These are phyloP conservation scores for Auanema freiburgensis DNA, from an alignment of 2,888 invertebrate species.

Conservation along the genomic window DNA sequence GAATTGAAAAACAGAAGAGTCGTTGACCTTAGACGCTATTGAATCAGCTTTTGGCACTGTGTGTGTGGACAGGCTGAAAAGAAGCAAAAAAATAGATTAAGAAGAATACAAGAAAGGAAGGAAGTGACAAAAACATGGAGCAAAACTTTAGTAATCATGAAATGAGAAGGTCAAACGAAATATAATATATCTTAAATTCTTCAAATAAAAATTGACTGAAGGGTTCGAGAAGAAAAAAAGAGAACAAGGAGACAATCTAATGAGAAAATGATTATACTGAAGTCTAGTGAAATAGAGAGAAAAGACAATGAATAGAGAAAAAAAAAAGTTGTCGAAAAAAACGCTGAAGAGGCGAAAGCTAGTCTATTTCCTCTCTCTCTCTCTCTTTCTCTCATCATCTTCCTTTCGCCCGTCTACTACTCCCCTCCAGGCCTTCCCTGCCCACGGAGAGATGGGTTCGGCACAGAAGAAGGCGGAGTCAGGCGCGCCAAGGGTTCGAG, in stretches of 20 bases:
- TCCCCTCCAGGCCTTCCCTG: too few species aligned
- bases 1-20: conserved; percentile 4
- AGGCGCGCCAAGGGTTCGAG: too few species aligned
- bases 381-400: not conserved
- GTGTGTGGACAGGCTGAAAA: conserved; percentile 5
- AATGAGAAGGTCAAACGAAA: too few species aligned
- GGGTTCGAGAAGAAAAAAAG: not conserved
- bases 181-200: too few species aligned
- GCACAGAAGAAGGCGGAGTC: too few species aligned
- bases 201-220: too few species aligned
- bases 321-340: conserved; percentile 3
- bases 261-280: conserved; percentile 12
- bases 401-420: too few species aligned
- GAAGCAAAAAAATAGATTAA: conserved; percentile 3
- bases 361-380: not conserved
- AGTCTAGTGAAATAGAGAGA: not conserved
- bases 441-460: too few species aligned
- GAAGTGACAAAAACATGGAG: not conserved
- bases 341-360: conserved; percentile 3
- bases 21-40: not conserved
- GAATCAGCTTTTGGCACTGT: conserved; percentile 21
- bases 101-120: not conserved
- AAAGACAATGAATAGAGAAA: conserved; percentile 9
- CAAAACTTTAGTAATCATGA: too few species aligned
- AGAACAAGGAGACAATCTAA: conserved; percentile 1